A percentile compares a stretch with the other conserved stretches of the same genome.
Conservation (phyloP, 2,113 vertebrate species). For the Labeo rohita region DNA sequence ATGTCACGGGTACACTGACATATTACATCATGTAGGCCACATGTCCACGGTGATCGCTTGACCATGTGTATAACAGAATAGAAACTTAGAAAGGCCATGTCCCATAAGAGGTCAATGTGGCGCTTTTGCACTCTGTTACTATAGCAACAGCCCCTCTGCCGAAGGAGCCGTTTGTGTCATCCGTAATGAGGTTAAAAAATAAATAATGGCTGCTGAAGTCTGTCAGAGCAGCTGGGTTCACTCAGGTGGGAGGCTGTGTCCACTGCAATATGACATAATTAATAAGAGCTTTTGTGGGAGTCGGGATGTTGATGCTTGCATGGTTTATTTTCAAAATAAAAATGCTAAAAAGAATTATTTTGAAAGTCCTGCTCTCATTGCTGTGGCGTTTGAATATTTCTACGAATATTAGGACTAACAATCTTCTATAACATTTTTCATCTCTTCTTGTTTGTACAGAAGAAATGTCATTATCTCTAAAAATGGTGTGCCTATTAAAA, state of each 20-base stretch:
- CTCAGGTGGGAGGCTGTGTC: constrained; percentile 46
- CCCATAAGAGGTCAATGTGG: constrained; percentile 27
- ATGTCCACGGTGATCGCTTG: constrained; percentile 4
- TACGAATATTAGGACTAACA: not conserved
- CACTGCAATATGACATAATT: not conserved
- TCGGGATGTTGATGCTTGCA: not conserved
- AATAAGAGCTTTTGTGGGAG: not conserved
- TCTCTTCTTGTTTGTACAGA: not conserved
- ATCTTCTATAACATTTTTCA: not conserved
- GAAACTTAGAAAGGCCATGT: constrained; percentile 44
- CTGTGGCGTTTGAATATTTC: not conserved
- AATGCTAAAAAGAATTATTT: not conserved
- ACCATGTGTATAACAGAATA: constrained; percentile 1
- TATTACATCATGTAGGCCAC: constrained; percentile 11
- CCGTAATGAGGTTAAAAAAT: constrained; percentile 57
- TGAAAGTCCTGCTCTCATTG: not conserved
- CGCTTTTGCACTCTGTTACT: constrained; percentile 47
- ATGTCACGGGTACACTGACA: not conserved
- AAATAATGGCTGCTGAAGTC: constrained; percentile 33
- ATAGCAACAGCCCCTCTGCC: constrained; percentile 48
- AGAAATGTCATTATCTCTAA: not conserved
- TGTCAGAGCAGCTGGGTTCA: constrained; percentile 30
- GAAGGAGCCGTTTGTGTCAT: constrained; percentile 39
- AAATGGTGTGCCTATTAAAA: constrained; percentile 9
- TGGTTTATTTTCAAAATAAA: not conserved